Percentiles rank a stretch among this genome's conserved stretches.
Conservation (phyloP, 2,113 vertebrate species). For the Xyrauchen texanus region DNA sequence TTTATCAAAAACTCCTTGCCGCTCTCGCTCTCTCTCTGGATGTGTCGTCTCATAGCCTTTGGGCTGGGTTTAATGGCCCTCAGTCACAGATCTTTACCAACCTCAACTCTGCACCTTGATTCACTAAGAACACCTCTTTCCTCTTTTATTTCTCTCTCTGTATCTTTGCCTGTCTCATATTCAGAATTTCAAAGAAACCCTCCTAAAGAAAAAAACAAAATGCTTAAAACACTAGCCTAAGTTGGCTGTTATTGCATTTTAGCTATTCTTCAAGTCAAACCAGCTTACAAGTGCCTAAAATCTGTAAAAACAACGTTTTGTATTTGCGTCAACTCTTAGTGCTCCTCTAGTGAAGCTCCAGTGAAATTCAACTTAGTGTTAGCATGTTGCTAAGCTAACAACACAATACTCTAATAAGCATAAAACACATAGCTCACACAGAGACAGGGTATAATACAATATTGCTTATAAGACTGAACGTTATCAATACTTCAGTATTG, state of each 20-base stretch:
- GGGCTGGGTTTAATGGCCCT: slow-evolving; percentile 73
- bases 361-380: not conserved
- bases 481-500: too few species aligned
- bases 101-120: slow-evolving; percentile 55
- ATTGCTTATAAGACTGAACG: not conserved
- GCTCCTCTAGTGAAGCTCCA: not conserved
- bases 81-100: slow-evolving; percentile 62
- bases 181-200: slow-evolving; percentile 5
- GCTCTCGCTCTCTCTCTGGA: not conserved
- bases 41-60: slow-evolving; percentile 61
- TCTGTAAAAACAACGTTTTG: too few species aligned
- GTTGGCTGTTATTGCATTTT: too few species aligned
- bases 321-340: too few species aligned
- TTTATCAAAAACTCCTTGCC: slow-evolving; percentile 63
- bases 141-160: slow-evolving; percentile 1
- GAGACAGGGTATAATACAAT: not conserved
- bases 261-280: too few species aligned
- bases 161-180: slow-evolving; percentile 8
- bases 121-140: not conserved
- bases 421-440: not conserved
- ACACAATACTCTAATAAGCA: too few species aligned
- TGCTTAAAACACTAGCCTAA: too few species aligned
- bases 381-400: too few species aligned
- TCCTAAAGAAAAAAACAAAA: too few species aligned
- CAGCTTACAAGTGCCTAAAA: too few species aligned